Evolutionary conservation across 2,888 invertebrate genomes (phyloP), one percentile per base, ranked within the genome.

Genomic region (Caenorhabditis zanzibari): DNA sequence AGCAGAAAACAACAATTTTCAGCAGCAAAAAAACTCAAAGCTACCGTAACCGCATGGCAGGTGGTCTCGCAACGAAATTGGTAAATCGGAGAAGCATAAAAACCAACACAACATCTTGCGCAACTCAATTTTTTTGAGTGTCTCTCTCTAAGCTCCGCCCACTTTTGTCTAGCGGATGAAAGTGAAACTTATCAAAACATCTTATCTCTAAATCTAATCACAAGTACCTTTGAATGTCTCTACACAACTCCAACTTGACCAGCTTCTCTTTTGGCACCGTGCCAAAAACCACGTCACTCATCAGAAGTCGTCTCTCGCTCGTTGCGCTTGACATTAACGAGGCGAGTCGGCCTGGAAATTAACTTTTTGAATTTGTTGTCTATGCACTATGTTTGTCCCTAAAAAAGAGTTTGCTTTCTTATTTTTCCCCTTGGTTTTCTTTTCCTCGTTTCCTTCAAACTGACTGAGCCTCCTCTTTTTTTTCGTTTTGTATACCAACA

Each of bases 281-380:
- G 56, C 80, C 80, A 68, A 81, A 71, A 16, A 68, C 61, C 9
- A 81, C 61, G 47, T 82, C 82, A 52, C 68, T 82, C 72, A 82
- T 82, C 58, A 76, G 41, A 44, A 82, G 58, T 10, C 76, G 71
- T 56, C 66, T 63, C 35, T 76, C 82, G n/a, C 59, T 73, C 26
- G 52, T 44, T 76, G 72, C 76, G 41, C 64, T 64, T 0, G 75
- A 35, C 82, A 82, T 76, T 66, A 76, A 32, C 49, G 82, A 76
- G 49, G 82, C 76, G 44, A 82, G 54, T 10, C 73, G 81, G 2
- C 66, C 81, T 81, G 54, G 32, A 68, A 81, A 54, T 47, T 35
- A 64, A 61, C 47, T 49, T 47, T 35, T 38, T 26, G 16, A 69
- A 59, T 58, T 61, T 73, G 24, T 35, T 38, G 19, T 61, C 44